Conservation (phyloP, 2,113 vertebrate genomes). For the Ursus arctos region DNA sequence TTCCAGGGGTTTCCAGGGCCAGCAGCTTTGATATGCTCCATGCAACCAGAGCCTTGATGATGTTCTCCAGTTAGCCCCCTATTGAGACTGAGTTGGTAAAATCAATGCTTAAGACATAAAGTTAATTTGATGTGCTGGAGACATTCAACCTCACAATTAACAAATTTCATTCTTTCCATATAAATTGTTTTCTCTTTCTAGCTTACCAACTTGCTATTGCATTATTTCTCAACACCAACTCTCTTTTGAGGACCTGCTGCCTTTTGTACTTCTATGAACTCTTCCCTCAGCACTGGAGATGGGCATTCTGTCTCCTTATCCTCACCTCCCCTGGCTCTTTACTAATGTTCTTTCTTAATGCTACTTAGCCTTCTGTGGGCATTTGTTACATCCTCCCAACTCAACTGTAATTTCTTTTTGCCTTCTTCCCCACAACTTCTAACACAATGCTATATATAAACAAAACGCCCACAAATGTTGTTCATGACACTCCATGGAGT, state of each 20-base stretch:
- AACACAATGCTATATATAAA: neutral
- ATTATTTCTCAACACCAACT: neutral
- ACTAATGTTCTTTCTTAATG: neutral
- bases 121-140: neutral
- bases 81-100: neutral
- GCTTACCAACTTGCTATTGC: neutral
- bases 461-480: slow-evolving; percentile 1
- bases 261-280: neutral
- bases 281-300: neutral
- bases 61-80: neutral
- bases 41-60: neutral
- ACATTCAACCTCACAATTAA: neutral
- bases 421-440: slow-evolving; percentile 8
- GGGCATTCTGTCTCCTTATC: neutral
- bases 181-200: neutral
- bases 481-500: slow-evolving; percentile 2
- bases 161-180: neutral
- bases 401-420: neutral
- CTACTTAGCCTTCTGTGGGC: neutral
- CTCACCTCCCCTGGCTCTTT: neutral
- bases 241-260: neutral
- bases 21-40: neutral
- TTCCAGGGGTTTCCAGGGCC: neutral
- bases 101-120: neutral
- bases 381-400: neutral